Evolutionary conservation across 2,797 vertebrate species (phyloP), one percentile per base, ranked within the genome.

Genomic region (Lacerta viridis): DNA sequence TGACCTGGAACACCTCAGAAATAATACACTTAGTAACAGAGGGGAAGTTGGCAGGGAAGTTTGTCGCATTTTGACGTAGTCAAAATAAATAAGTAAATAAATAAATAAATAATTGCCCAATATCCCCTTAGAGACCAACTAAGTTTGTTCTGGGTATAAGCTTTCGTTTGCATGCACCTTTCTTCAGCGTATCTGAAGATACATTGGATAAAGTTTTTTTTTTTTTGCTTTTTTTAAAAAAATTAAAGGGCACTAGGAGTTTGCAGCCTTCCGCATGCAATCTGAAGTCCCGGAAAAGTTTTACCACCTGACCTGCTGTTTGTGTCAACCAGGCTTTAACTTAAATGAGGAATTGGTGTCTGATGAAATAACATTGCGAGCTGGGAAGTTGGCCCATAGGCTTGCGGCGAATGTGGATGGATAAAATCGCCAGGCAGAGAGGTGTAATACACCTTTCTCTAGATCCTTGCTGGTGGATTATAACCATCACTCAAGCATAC

Each of bases 401-500:
- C 3, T 9, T 69, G 41, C 20, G 2, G 15, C 15, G 43, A 59
- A 66, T 33, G 39, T 23, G 71, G 69, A 13, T 46, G 61, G n/a
- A 76, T 50, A 81, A 85, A 85, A 39, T 1, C 5, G 68, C 23
- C 71, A 27, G 33, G 8, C 29, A 11, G n/a, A 80, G 5, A 64
- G 68, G 29, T 23, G 43, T 18, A 39, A 75, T 23, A 7, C 43
- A 9, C 43, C 69, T 46, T 89, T 39, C n/a, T 7, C 17, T 64
- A 27, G 80, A 64, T 85, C 78, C 46, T 85, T 81, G 78, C 27
- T 39, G 78, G 29, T 13, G 72, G 69, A 76, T n/a, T 76, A 74
- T 66, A 81, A 81, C 78, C 78, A 89, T 89, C 83, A 64, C 78
- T 81, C 71, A 66, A 66, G 27, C 41, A 15, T 75, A 83, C 71